Evolutionary conservation across 2,797 vertebrate species (phyloP), one percentile per base, ranked within the genome.

Genomic region (Delichon dasypus): DNA sequence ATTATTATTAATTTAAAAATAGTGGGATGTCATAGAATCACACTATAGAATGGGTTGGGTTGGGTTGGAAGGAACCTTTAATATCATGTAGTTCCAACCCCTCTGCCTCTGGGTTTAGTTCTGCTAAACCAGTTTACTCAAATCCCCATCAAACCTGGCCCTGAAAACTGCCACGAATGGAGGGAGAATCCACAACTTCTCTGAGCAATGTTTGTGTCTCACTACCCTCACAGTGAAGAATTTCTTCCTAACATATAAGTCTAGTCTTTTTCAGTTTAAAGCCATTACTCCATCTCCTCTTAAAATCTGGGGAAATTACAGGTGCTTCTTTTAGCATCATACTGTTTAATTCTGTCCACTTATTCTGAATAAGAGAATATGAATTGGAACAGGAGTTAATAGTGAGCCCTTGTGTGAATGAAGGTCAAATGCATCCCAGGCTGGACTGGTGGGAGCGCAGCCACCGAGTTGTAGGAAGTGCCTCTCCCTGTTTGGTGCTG

Each of bases 361-460:
- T 11, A 10, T 53, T 68, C 29, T 48, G 29, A n/a, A 4, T 36
- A 53, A 50, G 47, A 70, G 48, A 58, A 27, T 17, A n/a, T n/a
- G 9, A 42, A 42, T 27, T 38, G 67, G 34, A 71, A 17, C 18
- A 62, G 7, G 26, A 34, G 13, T 38, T 45, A 16, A 8, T 45
- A 10, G 12, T 10, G 27, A 66, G 36, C 7, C 23, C 4, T 47
- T 42, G 18, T 34, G 30, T 60, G 45, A 55, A 44, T 51, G 62
- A 29, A 58, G 16, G 53, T 27, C 62, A 67, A 6, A 26, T 0
- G 0, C 42, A 36, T 42, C 23, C 0, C 1, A 2, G 27, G 36
- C 18, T 51, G 54, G 26, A 13, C 20, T 58, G 50, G 21, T 3
- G 5, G 30, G 32, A 73, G 32, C 0, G 1, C 18, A 50, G n/a